Evolutionary conservation across 1,140 invertebrate species (phyloP).

Genomic region (Caenorhabditis brenneri): DNA sequence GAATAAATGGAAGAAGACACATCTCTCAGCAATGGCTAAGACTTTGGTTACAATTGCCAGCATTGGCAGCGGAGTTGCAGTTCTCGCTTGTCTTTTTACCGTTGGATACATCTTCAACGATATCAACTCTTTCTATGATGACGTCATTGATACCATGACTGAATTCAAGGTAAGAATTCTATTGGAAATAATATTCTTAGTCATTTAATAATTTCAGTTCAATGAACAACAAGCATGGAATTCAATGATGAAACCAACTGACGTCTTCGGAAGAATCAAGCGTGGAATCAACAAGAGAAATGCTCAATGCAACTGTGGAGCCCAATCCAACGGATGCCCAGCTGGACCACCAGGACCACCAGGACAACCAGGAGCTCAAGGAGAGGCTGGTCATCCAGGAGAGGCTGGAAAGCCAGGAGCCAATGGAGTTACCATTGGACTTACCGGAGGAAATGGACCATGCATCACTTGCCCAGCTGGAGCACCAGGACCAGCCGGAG

Average conservation of each 20-base stretch:
- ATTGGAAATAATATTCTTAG: not conserved
- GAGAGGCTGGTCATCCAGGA: constrained; percentile 39
- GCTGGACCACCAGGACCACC: constrained; percentile 47
- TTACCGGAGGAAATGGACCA: not conserved
- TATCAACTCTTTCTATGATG: constrained; percentile 60
- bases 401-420: constrained; percentile 50
- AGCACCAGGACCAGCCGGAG: constrained; percentile 45
- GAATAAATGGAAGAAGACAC: not conserved
- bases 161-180: constrained; percentile 56
- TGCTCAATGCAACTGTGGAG: constrained; percentile 37
- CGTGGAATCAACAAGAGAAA: constrained; percentile 45
- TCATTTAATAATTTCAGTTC: constrained; percentile 11
- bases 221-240: constrained; percentile 55
- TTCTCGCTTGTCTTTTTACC: constrained; percentile 53
- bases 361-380: constrained; percentile 46
- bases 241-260: constrained; percentile 45
- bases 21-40: constrained; percentile 45
- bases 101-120: constrained; percentile 59
- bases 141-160: constrained; percentile 57
- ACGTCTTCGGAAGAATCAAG: constrained; percentile 12
- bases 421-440: not conserved
- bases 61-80: constrained; percentile 46
- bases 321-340: constrained; percentile 22
- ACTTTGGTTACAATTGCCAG: constrained; percentile 53
- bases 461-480: constrained; percentile 44